These are phyloP conservation scores for Drosophila leonis DNA, from an alignment of 2,888 invertebrate genomes.

Conservation along the genomic window DNA sequence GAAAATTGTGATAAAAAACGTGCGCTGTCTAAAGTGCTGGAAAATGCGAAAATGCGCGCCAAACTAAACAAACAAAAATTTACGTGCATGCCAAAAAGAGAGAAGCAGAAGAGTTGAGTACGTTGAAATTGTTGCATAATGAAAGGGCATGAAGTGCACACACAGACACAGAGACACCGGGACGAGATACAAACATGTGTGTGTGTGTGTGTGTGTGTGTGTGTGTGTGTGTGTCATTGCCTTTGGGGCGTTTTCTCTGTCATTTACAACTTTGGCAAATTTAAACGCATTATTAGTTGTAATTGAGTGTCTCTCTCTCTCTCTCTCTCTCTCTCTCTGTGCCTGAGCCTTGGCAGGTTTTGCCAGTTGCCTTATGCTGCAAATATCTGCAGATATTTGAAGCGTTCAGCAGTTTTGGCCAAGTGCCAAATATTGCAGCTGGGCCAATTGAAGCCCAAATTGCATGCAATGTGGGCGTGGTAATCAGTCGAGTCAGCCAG, in stretches of 20 bases:
- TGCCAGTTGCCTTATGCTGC: constrained; percentile 24
- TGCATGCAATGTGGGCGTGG: constrained; percentile 5
- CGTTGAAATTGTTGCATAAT: constrained; percentile 57
- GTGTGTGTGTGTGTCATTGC: background rate
- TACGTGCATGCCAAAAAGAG: constrained; percentile 22
- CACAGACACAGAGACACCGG: background rate
- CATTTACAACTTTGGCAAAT: constrained; percentile 42
- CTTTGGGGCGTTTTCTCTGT: constrained; percentile 18
- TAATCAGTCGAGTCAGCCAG: background rate
- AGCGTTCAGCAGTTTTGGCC: constrained; percentile 18
- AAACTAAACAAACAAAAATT: constrained; percentile 23
- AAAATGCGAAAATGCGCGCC: constrained; percentile 51
- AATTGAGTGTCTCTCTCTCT: constrained; percentile 32
- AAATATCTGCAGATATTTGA: constrained; percentile 18
- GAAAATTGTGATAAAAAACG: constrained; percentile 24
- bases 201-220: background rate
- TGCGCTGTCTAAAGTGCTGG: constrained; percentile 51
- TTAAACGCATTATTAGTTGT: constrained; percentile 45
- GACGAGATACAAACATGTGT: too few relatives aligned
- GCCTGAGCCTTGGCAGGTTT: background rate
- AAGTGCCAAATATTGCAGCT: constrained; percentile 25
- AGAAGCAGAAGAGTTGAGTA: constrained; percentile 25
- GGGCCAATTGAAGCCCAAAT: constrained; percentile 4
- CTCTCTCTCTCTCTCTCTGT: background rate
- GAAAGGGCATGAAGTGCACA: constrained; percentile 41